A percentile compares a stretch with the other conserved stretches of the same genome.
Evolutionary conservation across 1,140 invertebrate genomes (phyloP).

Genomic region (Mya arenaria): DNA sequence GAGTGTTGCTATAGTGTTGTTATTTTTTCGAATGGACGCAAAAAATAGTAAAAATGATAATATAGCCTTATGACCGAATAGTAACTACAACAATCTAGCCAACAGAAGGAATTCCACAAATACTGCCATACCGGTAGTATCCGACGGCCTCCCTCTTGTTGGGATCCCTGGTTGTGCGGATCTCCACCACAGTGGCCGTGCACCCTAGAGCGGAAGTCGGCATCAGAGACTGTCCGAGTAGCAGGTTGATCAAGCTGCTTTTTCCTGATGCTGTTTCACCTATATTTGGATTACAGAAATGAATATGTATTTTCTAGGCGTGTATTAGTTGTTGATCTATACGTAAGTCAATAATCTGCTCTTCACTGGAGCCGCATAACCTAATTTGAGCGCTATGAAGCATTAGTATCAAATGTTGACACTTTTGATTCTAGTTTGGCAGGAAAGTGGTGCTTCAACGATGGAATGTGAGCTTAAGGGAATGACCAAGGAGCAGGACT

Average conservation of each 20-base stretch:
- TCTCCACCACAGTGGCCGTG: constrained; percentile 70
- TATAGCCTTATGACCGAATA: too few relatives aligned
- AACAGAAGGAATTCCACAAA: too few relatives aligned
- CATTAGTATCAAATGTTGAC: too few relatives aligned
- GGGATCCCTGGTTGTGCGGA: constrained; percentile 52
- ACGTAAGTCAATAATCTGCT: background rate
- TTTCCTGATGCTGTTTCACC: constrained; percentile 71
- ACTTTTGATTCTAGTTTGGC: too few relatives aligned
- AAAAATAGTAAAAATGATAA: too few relatives aligned
- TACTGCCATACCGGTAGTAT: constrained; percentile 33
- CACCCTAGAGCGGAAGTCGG: constrained; percentile 65
- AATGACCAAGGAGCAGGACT: too few relatives aligned
- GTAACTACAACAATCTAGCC: too few relatives aligned
- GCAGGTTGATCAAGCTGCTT: constrained; percentile 68
- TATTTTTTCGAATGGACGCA: too few relatives aligned
- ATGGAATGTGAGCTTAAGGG: too few relatives aligned
- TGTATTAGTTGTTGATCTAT: background rate
- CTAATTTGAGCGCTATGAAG: background rate
- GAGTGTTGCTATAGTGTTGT: too few relatives aligned
- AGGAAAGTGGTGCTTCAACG: too few relatives aligned
- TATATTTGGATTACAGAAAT: constrained; percentile 28
- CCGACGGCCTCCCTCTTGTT: constrained; percentile 43
- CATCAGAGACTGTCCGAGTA: constrained; percentile 62
- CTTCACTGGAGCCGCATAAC: background rate
- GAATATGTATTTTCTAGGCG: background rate